phyloP scores from a whole-genome alignment of 2,888 invertebrate genomes.

The Epirrhoe alternata region DNA sequence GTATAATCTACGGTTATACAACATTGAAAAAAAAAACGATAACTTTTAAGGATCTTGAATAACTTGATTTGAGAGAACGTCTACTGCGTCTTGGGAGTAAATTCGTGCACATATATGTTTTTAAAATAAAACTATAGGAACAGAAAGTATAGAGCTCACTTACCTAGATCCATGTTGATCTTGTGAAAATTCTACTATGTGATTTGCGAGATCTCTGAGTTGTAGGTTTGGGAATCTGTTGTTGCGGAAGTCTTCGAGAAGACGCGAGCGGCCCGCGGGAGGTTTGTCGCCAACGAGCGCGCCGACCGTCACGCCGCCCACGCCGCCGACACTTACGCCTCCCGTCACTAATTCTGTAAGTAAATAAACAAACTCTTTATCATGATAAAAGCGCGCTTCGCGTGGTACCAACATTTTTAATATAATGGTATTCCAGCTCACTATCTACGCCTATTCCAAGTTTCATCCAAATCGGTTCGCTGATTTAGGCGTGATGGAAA shows the following conservation, averaged over 20 bases:
- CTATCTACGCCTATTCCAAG: no score
- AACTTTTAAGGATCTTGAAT: no score
- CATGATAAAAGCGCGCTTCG: no score
- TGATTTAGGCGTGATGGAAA: no score
- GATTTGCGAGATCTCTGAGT: constrained; percentile 97
- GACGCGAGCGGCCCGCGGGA: constrained; percentile 91
- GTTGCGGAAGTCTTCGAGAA: constrained; percentile 98
- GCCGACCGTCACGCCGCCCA: constrained; percentile 61
- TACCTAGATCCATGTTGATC: constrained; percentile 98
- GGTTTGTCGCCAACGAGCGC: constrained; percentile 78
- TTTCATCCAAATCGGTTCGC: no score
- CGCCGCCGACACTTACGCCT: constrained; percentile 71
- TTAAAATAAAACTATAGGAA: no score
- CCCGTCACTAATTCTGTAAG: constrained; percentile 72
- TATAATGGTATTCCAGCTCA: no score
- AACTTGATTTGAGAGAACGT: no score
- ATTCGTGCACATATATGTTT: no score
- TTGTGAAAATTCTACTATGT: constrained; percentile 99
- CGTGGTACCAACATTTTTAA: no score
- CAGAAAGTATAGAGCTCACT: not conserved
- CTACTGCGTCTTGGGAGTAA: no score
- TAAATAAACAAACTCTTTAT: constrained; percentile 12
- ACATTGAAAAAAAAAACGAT: no score
- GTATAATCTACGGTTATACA: not conserved
- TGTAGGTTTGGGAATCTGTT: constrained; percentile 95